Conservation (phyloP, 1,140 invertebrate species). For the Drosophila paulistorum region DNA sequence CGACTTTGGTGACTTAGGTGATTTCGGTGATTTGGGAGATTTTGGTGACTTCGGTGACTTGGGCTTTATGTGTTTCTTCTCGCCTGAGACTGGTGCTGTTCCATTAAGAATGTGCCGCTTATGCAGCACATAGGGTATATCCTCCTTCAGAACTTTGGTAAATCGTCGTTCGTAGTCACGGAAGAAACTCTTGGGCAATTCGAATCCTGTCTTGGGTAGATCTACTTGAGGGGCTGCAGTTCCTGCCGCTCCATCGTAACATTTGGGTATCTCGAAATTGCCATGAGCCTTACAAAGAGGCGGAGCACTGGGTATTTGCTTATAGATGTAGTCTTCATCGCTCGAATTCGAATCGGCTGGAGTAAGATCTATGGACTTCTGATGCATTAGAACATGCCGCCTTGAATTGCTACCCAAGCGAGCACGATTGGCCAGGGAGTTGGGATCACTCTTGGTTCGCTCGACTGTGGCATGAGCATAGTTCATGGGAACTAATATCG, state of each 20-base stretch:
- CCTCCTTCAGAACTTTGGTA: slow-evolving; percentile 83
- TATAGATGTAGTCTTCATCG: slow-evolving; percentile 90
- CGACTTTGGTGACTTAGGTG: slow-evolving; percentile 84
- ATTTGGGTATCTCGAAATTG: slow-evolving; percentile 87
- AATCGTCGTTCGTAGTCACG: slow-evolving; percentile 85
- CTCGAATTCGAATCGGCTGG: slow-evolving; percentile 89
- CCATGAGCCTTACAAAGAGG: slow-evolving; percentile 87
- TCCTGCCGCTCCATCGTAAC: slow-evolving; percentile 68
- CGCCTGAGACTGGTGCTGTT: slow-evolving; percentile 86
- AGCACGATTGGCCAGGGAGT: slow-evolving; percentile 88
- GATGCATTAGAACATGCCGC: slow-evolving; percentile 91
- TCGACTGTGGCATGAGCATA: slow-evolving; percentile 89
- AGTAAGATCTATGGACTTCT: slow-evolving; percentile 92
- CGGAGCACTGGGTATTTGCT: slow-evolving; percentile 88
- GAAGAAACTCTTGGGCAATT: slow-evolving; percentile 86
- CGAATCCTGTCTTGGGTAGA: slow-evolving; percentile 84
- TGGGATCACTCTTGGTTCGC: slow-evolving; percentile 93
- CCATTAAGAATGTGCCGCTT: slow-evolving; percentile 93
- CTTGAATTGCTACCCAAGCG: slow-evolving; percentile 88
- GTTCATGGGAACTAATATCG: slow-evolving; percentile 75
- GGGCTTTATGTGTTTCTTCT: slow-evolving; percentile 84
- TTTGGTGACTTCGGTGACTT: slow-evolving; percentile 86
- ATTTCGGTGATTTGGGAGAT: slow-evolving; percentile 85
- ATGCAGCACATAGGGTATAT: slow-evolving; percentile 92
- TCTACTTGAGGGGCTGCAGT: slow-evolving; percentile 74